phyloP scores from a whole-genome alignment of 2,113 vertebrate genomes.

The Nycticryphes semicollaris region DNA sequence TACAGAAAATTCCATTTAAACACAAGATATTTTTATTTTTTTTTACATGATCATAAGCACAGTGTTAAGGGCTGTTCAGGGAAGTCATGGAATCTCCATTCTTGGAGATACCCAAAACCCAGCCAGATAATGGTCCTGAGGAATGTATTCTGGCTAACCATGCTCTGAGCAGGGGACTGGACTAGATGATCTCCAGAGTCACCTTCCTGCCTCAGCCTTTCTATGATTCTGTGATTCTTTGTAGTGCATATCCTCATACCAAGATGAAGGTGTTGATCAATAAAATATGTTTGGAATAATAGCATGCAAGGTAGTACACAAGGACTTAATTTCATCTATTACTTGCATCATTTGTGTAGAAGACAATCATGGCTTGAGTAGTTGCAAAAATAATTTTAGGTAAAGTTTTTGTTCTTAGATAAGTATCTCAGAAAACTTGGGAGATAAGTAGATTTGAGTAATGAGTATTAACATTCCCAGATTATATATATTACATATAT shows the following conservation, averaged over 20 bases:
- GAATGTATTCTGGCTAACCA: not conserved
- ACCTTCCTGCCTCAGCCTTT: not conserved
- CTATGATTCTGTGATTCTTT: not conserved
- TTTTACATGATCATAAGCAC: not conserved
- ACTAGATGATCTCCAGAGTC: not conserved
- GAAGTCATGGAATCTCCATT: not conserved
- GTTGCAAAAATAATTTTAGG: not conserved
- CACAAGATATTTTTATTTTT: not conserved
- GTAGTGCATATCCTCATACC: not conserved
- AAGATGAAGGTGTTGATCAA: not conserved
- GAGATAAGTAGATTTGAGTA: not conserved
- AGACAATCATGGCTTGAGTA: not conserved
- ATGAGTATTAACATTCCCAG: not conserved
- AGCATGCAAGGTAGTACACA: not conserved
- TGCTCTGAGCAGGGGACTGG: not conserved
- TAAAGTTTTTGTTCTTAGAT: not conserved
- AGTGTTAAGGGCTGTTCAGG: not conserved
- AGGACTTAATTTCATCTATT: not conserved
- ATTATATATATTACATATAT: no score
- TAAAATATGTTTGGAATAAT: not conserved
- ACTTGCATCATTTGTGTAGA: not conserved
- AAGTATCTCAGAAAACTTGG: not conserved
- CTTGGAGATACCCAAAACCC: not conserved
- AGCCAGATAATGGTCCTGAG: not conserved
- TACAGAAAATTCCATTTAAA: not conserved